phyloP scores from a whole-genome alignment of 2,888 invertebrate species.

The Apocheima hispidaria region DNA sequence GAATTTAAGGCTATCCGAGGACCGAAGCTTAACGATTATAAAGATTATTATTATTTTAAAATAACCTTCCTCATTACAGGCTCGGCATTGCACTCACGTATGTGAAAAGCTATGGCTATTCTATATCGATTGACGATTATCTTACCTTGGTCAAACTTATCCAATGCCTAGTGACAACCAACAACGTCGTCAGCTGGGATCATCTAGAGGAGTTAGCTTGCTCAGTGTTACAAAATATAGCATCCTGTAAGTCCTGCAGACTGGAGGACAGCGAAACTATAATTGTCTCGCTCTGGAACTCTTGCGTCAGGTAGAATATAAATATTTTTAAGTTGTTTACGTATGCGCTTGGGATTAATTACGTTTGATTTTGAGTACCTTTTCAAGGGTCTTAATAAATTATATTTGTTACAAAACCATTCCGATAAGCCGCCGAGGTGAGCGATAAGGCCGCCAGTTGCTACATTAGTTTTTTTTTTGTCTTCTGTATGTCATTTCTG shows the following conservation, averaged over 20 bases:
- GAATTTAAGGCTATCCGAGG: no score
- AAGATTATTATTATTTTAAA: background rate
- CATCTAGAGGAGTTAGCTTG: slow-evolving; percentile 59
- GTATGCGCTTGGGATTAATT: no score
- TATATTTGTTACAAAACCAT: background rate
- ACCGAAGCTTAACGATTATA: background rate
- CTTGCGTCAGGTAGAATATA: slow-evolving; percentile 68
- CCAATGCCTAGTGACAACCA: slow-evolving; percentile 57
- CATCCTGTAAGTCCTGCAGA: slow-evolving; percentile 23
- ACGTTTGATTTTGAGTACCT: no score
- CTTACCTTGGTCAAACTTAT: slow-evolving; percentile 58
- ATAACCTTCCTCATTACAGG: slow-evolving; percentile 60
- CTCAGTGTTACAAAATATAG: slow-evolving; percentile 52
- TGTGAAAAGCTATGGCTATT: slow-evolving; percentile 58
- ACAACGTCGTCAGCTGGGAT: slow-evolving; percentile 61
- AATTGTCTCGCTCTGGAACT: slow-evolving; percentile 69
- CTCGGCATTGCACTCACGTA: slow-evolving; percentile 67
- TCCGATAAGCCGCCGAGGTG: no score
- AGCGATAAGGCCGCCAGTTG: no score
- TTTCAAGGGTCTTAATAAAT: background rate
- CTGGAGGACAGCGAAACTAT: slow-evolving; percentile 49
- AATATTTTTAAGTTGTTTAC: no score
- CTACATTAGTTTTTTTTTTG: no score
- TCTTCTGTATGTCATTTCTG: no score
- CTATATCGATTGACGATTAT: slow-evolving; percentile 58